A percentile compares a stretch with the other conserved stretches of the same genome.
These are phyloP conservation scores for Grammomys dolichurus DNA, from an alignment of 2,113 vertebrate genomes.

Conservation along the genomic window DNA sequence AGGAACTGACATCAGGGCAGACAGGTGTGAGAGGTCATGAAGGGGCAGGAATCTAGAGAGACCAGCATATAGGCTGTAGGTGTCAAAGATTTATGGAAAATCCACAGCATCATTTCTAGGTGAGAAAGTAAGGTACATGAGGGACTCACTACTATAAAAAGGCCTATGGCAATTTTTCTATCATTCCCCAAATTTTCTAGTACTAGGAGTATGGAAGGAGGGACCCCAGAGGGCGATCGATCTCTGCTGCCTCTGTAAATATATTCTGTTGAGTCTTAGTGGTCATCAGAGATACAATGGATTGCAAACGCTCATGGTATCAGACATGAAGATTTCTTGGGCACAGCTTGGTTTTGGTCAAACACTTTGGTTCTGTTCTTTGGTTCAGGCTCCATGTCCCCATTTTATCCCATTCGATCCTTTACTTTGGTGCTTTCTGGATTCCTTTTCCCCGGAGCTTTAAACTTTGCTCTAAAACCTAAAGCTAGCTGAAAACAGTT, in stretches of 20 bases:
- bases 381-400: not conserved
- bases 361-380: not conserved
- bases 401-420: no score
- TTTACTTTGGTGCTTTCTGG: not conserved
- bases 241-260: not conserved
- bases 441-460: not conserved
- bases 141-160: not conserved
- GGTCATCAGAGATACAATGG: not conserved
- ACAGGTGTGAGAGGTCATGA: not conserved
- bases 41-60: not conserved
- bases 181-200: not conserved
- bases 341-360: not conserved
- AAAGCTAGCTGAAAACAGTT: not conserved
- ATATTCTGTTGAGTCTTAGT: not conserved
- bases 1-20: not conserved
- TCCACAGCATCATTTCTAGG: not conserved
- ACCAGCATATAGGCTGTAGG: not conserved
- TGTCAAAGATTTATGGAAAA: not conserved
- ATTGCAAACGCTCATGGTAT: fast-evolving
- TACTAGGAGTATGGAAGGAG: not conserved
- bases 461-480: not conserved
- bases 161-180: not conserved
- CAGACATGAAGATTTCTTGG: not conserved
- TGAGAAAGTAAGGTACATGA: not conserved
- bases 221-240: not conserved